Percentiles rank a stretch among this genome's conserved stretches.
Conservation (phyloP, 1,140 invertebrate genomes). For the Charaxes varanes region DNA sequence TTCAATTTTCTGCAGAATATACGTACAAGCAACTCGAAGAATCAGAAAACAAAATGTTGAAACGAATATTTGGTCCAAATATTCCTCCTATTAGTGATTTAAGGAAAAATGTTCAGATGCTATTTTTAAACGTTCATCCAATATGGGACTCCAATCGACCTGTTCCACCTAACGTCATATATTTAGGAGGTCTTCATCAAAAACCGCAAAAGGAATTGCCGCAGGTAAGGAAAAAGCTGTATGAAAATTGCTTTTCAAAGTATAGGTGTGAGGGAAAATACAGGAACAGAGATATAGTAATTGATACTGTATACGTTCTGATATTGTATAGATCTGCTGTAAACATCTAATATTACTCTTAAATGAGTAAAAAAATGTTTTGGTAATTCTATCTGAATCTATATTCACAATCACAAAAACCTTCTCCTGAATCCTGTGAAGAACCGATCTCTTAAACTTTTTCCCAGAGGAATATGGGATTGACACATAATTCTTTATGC, state of each 20-base stretch:
- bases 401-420: too few relatives aligned
- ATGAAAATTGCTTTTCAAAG: constrained; percentile 20
- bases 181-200: constrained; percentile 13
- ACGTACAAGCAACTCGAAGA: constrained; percentile 7
- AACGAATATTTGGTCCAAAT: constrained; percentile 46
- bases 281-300: too few relatives aligned
- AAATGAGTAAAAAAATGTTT: too few relatives aligned
- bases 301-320: neutral
- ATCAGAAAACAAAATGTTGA: constrained; percentile 39
- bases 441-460: too few relatives aligned
- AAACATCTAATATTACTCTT: neutral
- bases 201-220: constrained; percentile 9
- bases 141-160: constrained; percentile 22
- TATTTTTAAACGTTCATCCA: constrained; percentile 72
- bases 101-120: constrained; percentile 64
- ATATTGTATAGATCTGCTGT: neutral
- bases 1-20: constrained; percentile 3
- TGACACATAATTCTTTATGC: neutral
- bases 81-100: constrained; percentile 57
- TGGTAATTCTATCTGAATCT: too few relatives aligned
- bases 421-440: too few relatives aligned
- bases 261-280: too few relatives aligned
- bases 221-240: constrained; percentile 8
- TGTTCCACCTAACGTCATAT: constrained; percentile 11
- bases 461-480: too few relatives aligned